Evolutionary conservation across 2,888 invertebrate genomes (phyloP), one percentile per base, ranked within the genome.

Genomic region (Lithophane socia): DNA sequence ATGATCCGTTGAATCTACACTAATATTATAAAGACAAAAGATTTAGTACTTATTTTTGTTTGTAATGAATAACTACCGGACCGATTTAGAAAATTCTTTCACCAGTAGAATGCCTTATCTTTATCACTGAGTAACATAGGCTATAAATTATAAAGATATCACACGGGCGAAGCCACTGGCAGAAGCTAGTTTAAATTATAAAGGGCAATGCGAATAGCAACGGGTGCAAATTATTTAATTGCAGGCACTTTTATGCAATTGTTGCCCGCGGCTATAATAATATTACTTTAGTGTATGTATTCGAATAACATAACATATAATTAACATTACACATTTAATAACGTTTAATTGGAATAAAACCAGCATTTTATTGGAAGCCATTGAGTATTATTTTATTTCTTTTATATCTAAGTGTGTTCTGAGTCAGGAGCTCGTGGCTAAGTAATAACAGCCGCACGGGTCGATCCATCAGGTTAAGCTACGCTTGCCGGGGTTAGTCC

Each of bases 291-390:
- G 18, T 73, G 24, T 37, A 37, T 37, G 4, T 56, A 16, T 58
- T 16, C 12, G 5, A 58, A 37, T 64, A 13, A 0, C 8, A 49
- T 58, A n/a, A 56, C 56, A 56, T 12, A 37, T 5, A 7, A 49
- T 49, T 52, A 12, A 56, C 12, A 12, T 24, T 56, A 58, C 3
- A 24, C 24, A 24, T 44, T 52, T n/a, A 8, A 24, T 13, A 63
- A 47, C 2, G 47, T 65, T 74, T 74, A 56, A 65, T 73, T 65
- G 49, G 37, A 58, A 24, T 58, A 52, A n/a, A 74, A 65, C 24
- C 24, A 13, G 21, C 4, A 58, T 42, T 58, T 58, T 64, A 56
- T 52, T 29, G n/a, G 47, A 21, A 12, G 37, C 5, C 1, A 49
- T 37, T 37, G 12, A 12, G 21, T 44, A 16, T 61, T 70, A 52